Evolutionary conservation across 2,797 vertebrate genomes (phyloP), one percentile per base, ranked within the genome.

Genomic region (Capromys pilorides): DNA sequence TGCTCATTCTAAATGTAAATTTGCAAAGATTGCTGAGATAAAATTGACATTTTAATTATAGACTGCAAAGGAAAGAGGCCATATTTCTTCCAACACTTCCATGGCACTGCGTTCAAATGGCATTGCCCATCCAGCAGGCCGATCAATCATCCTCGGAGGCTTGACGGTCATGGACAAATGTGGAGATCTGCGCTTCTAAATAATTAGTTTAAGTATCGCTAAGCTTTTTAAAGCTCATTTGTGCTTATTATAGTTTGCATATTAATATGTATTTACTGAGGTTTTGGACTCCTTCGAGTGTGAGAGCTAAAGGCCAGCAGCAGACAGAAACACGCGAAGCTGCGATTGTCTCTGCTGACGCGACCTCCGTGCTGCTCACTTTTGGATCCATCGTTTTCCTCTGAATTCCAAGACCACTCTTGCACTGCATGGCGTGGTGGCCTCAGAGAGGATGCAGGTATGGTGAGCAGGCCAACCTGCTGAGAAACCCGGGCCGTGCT

Each of bases 21-120:
- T 95, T 94, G 71, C 90, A 92, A 92, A 92, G 94, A 94, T 94
- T 90, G 51, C 90, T 71, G 85, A 96, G 95, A 96, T 97, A 95
- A 95, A 96, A 97, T 96, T 96, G 96, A 92, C 94, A 94, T 86
- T 96, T 97, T 96, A 97, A 96, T 97, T 94, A 96, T 95, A 96
- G 88, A 88, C 91, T 95, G 93, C 85, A 92, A 91, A 92, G 79
- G 54, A 79, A 93, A 80, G 88, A 82, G 79, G 75, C 88, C 87
- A 78, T 93, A 92, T 94, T 96, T 97, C 94, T 95, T 51, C 75
- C 92, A 95, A 66, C 93, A 93, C 95, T 97, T 92, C 87, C 90
- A 95, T 66, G 90, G 92, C 95, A 93, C 78, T 94, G 67, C 93
- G 59, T 93, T 95, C 95, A 95, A 96, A 95, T 93, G 73, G 86